Conservation (phyloP, 92 coral and sea anemone species). For the Palythoa caribaeorum region DNA sequence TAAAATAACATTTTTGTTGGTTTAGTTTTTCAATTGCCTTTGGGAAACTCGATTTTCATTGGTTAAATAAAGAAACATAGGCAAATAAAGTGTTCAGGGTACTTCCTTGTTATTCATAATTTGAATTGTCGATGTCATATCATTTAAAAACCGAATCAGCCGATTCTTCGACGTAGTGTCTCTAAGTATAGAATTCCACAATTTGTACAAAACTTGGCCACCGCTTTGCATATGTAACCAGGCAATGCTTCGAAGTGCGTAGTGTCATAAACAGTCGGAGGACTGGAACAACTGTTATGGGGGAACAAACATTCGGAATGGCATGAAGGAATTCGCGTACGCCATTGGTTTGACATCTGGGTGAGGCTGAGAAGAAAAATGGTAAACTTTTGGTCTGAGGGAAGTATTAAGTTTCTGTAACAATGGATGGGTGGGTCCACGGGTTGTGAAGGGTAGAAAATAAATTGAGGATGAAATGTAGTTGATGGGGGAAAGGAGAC, state of each 20-base stretch:
- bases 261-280: not conserved
- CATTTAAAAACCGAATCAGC: not conserved
- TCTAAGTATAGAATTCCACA: not conserved
- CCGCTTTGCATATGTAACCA: not conserved
- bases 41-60: no score
- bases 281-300: not conserved
- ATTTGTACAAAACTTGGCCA: not conserved
- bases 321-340: constrained; percentile 93
- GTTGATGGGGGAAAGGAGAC: not conserved
- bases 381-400: not conserved
- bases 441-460: no score
- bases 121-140: no score
- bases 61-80: no score
- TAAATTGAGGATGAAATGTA: not conserved
- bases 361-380: constrained; percentile 79
- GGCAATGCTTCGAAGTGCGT: not conserved
- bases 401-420: not conserved
- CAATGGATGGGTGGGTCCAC: not conserved
- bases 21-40: no score
- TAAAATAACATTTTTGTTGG: no score
- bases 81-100: no score
- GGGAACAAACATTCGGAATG: constrained; percentile 74
- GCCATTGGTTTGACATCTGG: constrained; percentile 99
- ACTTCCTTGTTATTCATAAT: no score
- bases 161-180: not conserved